A percentile compares a stretch with the other conserved stretches of the same genome.
These are phyloP conservation scores for Bombylius major DNA, from an alignment of 2,888 invertebrate genomes.

Conservation along the genomic window DNA sequence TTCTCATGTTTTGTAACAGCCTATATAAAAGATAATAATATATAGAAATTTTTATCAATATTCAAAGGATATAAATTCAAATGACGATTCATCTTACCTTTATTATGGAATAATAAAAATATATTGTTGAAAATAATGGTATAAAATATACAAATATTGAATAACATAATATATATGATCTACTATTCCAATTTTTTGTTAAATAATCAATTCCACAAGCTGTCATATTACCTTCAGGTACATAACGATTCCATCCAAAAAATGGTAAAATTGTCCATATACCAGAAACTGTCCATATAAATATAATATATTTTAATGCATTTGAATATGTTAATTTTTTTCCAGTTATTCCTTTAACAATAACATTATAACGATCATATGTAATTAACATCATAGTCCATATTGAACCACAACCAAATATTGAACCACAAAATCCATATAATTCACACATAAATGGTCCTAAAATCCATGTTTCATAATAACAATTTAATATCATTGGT, in stretches of 20 bases:
- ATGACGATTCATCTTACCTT: conserved; percentile 25
- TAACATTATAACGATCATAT: conserved; percentile 45
- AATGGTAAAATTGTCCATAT: conserved; percentile 41
- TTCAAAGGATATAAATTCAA: background rate
- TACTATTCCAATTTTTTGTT: conserved; percentile 36
- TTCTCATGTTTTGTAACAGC: conserved; percentile 43
- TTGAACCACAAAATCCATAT: conserved; percentile 69
- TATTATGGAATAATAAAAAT: conserved; percentile 47
- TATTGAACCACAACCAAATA: conserved; percentile 47
- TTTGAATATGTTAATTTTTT: conserved; percentile 39
- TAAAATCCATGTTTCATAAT: conserved; percentile 47
- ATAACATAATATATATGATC: conserved; percentile 40
- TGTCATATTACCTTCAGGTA: conserved; percentile 50
- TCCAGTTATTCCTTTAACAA: conserved; percentile 43
- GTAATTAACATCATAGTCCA: conserved; percentile 46
- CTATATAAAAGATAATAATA: conserved; percentile 36
- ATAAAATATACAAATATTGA: conserved; percentile 37
- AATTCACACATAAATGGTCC: conserved; percentile 70
- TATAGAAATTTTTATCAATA: background rate
- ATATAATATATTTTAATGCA: conserved; percentile 36
- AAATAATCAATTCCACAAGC: conserved; percentile 44
- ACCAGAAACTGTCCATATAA: conserved; percentile 38
- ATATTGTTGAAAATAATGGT: conserved; percentile 42
- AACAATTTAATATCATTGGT: conserved; percentile 65
- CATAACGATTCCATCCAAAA: conserved; percentile 45